phyloP scores from a whole-genome alignment of 2,888 invertebrate genomes.

The Hoplodrina ambigua region DNA sequence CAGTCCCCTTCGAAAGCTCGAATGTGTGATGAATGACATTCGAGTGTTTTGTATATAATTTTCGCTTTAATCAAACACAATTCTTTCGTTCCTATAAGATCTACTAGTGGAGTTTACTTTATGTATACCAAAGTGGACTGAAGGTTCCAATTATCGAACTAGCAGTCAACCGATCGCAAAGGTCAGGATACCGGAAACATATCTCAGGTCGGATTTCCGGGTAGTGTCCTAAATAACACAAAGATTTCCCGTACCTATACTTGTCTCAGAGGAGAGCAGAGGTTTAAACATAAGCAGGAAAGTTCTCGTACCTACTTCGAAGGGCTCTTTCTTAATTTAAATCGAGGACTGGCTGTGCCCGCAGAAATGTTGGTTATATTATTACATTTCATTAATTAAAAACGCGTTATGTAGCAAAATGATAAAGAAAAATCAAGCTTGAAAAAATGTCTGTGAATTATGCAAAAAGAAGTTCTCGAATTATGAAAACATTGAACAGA shows the following conservation, averaged over 20 bases:
- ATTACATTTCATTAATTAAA: not conserved
- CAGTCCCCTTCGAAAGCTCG: no score
- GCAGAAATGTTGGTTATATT: not conserved
- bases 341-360: not conserved
- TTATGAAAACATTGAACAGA: no score
- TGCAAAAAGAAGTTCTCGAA: no score
- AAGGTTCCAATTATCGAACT: not conserved
- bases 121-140: not conserved
- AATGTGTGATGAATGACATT: no score
- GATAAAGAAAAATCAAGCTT: no score
- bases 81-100: no score
- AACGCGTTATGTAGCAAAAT: not conserved
- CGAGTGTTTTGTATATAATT: no score
- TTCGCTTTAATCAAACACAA: no score
- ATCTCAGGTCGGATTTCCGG: conserved; percentile 8
- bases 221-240: not conserved
- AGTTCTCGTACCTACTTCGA: not conserved
- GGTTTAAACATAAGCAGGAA: not conserved
- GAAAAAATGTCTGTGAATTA: no score
- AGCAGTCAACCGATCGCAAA: not conserved
- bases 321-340: not conserved
- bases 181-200: conserved; percentile 13
- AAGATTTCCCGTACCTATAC: conserved; percentile 11
- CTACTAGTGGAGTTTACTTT: not conserved
- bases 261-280: conserved; percentile 5